Base-by-base conservation (phyloP, 2,888 invertebrate species). In the Priocnemis perturbator region DNA sequence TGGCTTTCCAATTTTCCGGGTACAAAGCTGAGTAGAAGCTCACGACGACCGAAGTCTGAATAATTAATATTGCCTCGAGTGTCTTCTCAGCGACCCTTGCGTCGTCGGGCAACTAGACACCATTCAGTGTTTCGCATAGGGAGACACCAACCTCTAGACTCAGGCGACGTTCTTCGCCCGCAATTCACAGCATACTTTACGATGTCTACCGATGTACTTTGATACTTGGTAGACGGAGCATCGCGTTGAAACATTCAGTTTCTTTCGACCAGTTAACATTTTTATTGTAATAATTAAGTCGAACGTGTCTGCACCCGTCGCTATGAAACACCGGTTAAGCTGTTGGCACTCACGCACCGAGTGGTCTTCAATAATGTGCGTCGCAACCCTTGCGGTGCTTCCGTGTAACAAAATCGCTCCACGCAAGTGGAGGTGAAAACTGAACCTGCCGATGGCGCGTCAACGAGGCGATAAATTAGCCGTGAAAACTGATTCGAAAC, bases 11-110 rank as follows among this genome's bases (percentile, higher is more conserved):
- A 81, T 81, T 78, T 81, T 66, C 67, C 71, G 37, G 61, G 64
- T 44, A 81, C 79, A 81, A 82, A 79, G 76, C 71, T 64, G 53
- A 68, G 76, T 66, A 63, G 53, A 63, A 77, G 73, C 75, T 66
- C 76, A 67, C 76, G 60, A 70, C 71, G 77, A 30, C 67, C 71
- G 64, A 69, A 74, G 76, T 77, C 76, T 77, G 79, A 70, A 81
- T 78, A 81, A 78, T 81, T 77, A 77, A 77, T 76, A 73, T 73
- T 64, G 4, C 73, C 77, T 69, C 71, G 69, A 77, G 76, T 77
- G 71, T 76, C 77, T 76, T 73, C 76, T 77, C 76, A 76, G 37
- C 37, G 77, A 76, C 76, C 76, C 67, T 71, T 73, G 63, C 60
- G 70, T 37, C 55, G 64, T 60, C 67, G 60, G 58, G 64, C 59